phyloP scores from a whole-genome alignment of 2,888 invertebrate species.

The Agelastica alni region DNA sequence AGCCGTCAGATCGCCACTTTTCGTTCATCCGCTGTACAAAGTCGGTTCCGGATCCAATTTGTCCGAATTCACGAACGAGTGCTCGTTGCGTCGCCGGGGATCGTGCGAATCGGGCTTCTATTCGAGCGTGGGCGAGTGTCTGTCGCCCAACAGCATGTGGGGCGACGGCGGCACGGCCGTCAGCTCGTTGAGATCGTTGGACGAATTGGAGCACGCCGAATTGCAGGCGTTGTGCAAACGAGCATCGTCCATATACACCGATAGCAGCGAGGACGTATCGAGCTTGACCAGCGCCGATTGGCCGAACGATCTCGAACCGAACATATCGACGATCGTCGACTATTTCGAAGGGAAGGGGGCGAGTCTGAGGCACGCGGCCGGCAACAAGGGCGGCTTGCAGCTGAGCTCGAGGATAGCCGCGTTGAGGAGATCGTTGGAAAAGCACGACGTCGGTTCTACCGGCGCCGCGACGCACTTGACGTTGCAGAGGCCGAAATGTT shows the following conservation, averaged over 20 bases:
- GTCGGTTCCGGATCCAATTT: conserved; percentile 54
- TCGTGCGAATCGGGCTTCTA: conserved; percentile 91
- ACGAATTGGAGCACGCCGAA: conserved; percentile 64
- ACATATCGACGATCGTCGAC: conserved; percentile 84
- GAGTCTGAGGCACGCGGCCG: conserved; percentile 60
- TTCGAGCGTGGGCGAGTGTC: conserved; percentile 73
- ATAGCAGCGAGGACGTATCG: conserved; percentile 84
- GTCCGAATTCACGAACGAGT: conserved; percentile 48
- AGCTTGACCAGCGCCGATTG: conserved; percentile 79
- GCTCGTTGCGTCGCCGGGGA: conserved; percentile 68
- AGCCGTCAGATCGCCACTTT: conserved; percentile 57
- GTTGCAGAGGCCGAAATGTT: conserved; percentile 58
- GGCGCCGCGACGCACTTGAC: conserved; percentile 35
- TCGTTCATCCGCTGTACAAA: conserved; percentile 61
- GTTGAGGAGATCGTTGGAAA: conserved; percentile 50
- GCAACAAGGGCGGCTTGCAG: conserved; percentile 52
- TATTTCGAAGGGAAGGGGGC: conserved; percentile 83
- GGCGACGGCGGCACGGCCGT: conserved; percentile 64
- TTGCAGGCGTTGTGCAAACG: conserved; percentile 66
- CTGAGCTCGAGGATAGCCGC: conserved; percentile 53
- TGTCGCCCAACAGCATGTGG: conserved; percentile 54
- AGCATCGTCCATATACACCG: conserved; percentile 82
- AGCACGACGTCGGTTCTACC: conserved; percentile 39
- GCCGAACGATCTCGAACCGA: conserved; percentile 65
- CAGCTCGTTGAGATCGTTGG: conserved; percentile 63